Percentiles rank a stretch among this genome's conserved stretches.
phyloP scores from a whole-genome alignment of 2,113 vertebrate species.

The Sinosuthora webbiana region DNA sequence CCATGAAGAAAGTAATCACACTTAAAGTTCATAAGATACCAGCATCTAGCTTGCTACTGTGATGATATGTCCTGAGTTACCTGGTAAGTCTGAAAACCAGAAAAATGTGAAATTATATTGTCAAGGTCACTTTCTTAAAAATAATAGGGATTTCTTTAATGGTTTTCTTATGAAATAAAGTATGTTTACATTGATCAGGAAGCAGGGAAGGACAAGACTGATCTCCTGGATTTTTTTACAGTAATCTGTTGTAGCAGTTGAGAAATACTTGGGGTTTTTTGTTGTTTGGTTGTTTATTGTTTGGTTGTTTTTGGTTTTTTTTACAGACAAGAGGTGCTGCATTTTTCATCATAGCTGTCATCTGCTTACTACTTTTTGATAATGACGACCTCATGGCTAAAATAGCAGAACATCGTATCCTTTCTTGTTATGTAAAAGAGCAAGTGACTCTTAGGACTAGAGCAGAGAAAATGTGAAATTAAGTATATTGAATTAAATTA shows the following conservation, averaged over 20 bases:
- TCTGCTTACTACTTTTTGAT: slow-evolving; percentile 95
- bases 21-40: background rate
- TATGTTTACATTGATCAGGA: background rate
- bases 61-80: background rate
- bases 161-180: background rate
- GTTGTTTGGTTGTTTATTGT: background rate
- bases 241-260: background rate
- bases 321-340: slow-evolving; percentile 92
- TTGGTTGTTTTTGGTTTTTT: background rate
- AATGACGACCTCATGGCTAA: slow-evolving; percentile 99
- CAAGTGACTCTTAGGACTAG: background rate
- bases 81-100: background rate
- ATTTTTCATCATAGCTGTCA: slow-evolving; percentile 94
- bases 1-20: background rate
- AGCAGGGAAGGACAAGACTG: background rate
- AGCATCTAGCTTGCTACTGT: background rate
- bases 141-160: background rate
- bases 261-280: background rate
- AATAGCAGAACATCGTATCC: slow-evolving; percentile 99
- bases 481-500: background rate
- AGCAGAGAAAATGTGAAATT: background rate
- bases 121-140: background rate
- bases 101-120: background rate
- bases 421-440: slow-evolving; percentile 54
- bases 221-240: background rate